These are phyloP conservation scores for Montipora efflorescens DNA, from an alignment of 64 coral and sea anemone genomes.

Conservation along the genomic window DNA sequence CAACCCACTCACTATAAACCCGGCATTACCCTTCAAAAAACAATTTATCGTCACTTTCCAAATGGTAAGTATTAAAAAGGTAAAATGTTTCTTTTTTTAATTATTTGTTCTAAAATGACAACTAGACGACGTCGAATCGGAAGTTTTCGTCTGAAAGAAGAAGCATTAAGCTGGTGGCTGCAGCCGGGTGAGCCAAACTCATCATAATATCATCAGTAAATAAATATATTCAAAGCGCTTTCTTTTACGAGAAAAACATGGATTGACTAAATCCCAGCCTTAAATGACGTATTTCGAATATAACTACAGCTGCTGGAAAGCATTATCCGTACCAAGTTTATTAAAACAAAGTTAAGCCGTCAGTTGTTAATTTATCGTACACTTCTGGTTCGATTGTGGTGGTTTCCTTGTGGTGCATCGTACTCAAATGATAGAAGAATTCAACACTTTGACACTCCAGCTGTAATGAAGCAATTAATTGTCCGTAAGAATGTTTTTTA, in stretches of 20 bases:
- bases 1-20: not conserved
- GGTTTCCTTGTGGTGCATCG: not conserved
- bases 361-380: too few relatives aligned
- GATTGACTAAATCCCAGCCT: too few relatives aligned
- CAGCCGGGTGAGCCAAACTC: too few relatives aligned
- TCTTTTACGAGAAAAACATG: too few relatives aligned
- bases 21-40: too few relatives aligned
- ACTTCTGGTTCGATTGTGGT: not conserved
- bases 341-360: too few relatives aligned
- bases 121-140: not conserved
- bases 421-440: not conserved
- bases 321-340: too few relatives aligned
- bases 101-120: not conserved
- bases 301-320: too few relatives aligned
- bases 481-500: not conserved
- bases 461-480: not conserved
- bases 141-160: not conserved
- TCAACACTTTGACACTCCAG: not conserved
- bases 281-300: too few relatives aligned
- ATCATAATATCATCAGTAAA: too few relatives aligned
- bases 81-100: not conserved
- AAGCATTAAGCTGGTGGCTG: too few relatives aligned
- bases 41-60: not conserved
- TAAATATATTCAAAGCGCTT: too few relatives aligned
- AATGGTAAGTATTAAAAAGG: conserved; percentile 23